Percentiles rank a stretch among this genome's conserved stretches.
Evolutionary conservation across 2,888 invertebrate genomes (phyloP).

Genomic region (Caenorhabditis doughertyi): DNA sequence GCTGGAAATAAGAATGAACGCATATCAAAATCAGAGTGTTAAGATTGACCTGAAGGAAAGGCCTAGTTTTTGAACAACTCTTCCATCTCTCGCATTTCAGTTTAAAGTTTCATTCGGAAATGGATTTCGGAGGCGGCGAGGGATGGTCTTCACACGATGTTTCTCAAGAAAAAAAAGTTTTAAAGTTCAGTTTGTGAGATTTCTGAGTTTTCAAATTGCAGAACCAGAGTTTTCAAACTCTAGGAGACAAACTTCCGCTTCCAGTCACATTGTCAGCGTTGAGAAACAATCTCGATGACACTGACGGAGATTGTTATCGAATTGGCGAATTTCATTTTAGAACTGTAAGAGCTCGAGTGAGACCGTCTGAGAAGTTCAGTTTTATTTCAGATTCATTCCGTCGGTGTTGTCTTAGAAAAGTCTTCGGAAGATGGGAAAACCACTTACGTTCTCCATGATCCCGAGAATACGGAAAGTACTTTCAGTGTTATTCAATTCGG

Average conservation of each 20-base stretch:
- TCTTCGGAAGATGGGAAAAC: conserved; percentile 29
- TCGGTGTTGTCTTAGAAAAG: conserved; percentile 39
- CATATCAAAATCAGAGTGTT: too few relatives aligned
- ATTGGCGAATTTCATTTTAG: conserved; percentile 39
- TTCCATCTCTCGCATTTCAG: neutral
- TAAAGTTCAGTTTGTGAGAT: neutral
- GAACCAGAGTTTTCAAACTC: conserved; percentile 27
- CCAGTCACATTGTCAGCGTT: conserved; percentile 34
- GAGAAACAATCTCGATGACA: conserved; percentile 9
- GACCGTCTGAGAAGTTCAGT: neutral
- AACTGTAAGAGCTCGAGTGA: too few relatives aligned
- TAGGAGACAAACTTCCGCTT: conserved; percentile 43
- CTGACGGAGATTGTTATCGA: conserved; percentile 17
- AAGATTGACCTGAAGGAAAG: too few relatives aligned
- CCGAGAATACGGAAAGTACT: conserved; percentile 26
- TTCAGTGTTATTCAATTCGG: conserved; percentile 34
- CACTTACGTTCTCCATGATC: conserved; percentile 37
- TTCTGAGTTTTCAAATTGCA: neutral
- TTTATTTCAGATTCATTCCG: conserved; percentile 27
- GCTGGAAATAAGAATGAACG: neutral
- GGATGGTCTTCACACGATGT: conserved; percentile 34
- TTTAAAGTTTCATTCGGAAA: conserved; percentile 2
- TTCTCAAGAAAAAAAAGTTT: conserved; percentile 14
- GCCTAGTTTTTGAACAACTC: neutral
- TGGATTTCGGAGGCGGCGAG: conserved; percentile 41